Evolutionary conservation across 1,140 invertebrate species (phyloP).

Genomic region (Sipha flava): DNA sequence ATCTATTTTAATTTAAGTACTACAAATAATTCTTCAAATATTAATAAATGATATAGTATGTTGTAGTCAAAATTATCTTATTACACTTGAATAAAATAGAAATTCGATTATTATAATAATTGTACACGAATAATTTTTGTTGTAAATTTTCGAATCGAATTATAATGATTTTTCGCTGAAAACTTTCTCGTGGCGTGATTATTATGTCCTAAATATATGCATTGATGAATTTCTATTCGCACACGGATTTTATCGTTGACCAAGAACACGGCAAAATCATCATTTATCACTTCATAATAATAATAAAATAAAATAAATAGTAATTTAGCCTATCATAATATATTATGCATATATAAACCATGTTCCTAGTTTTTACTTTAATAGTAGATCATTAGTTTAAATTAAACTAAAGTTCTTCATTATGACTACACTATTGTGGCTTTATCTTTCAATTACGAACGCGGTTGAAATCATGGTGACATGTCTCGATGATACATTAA

Average conservation of each 20-base stretch:
- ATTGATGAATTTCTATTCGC: neutral
- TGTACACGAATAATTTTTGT: neutral
- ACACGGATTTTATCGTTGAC: neutral
- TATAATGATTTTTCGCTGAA: neutral
- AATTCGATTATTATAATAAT: neutral
- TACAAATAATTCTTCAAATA: too few species aligned
- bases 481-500: too few species aligned
- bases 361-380: too few species aligned
- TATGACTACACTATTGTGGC: neutral
- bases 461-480: neutral
- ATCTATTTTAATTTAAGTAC: too few species aligned
- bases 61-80: too few species aligned
- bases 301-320: too few species aligned
- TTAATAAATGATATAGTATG: too few species aligned
- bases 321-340: too few species aligned
- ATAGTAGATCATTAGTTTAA: neutral
- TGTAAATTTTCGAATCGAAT: neutral
- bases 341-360: too few species aligned
- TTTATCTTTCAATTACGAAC: neutral
- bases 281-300: too few species aligned
- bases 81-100: too few species aligned
- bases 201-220: neutral
- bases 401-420: neutral
- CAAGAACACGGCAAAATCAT: too few species aligned
- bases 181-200: neutral